Conservation (phyloP, 37 sponge, comb jelly and placozoan genomes). For the Aplysina aerophoba region DNA sequence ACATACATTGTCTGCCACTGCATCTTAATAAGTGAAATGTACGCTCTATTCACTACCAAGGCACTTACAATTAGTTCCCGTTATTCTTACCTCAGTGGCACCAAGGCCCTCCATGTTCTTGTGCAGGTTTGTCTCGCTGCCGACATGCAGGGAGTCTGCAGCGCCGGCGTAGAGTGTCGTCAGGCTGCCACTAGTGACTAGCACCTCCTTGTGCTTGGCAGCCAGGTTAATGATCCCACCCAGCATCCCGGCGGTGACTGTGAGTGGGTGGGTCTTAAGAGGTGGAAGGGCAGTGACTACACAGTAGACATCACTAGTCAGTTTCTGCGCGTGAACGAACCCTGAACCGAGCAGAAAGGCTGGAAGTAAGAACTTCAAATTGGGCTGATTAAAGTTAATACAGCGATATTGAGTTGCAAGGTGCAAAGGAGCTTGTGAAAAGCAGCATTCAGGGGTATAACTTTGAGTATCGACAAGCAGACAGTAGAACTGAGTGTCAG, state of each 20-base stretch:
- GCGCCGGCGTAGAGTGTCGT: constrained; percentile 16
- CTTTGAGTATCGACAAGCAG: not conserved
- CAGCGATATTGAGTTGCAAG: constrained; percentile 10
- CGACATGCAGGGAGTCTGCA: constrained; percentile 10
- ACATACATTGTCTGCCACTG: too few relatives aligned
- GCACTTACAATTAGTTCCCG: too few relatives aligned
- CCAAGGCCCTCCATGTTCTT: not conserved
- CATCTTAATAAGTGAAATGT: too few relatives aligned
- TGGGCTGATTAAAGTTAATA: not conserved
- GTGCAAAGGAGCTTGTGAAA: not conserved
- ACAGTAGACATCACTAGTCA: not conserved
- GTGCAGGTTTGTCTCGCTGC: constrained; percentile 23
- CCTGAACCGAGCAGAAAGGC: not conserved
- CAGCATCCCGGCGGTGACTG: not conserved
- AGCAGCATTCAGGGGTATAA: not conserved
- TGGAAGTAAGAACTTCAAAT: not conserved
- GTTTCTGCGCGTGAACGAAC: not conserved
- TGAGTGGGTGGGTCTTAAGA: not conserved
- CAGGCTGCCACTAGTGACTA: constrained; percentile 1
- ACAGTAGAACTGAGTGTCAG: not conserved
- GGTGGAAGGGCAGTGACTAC: not conserved
- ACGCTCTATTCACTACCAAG: too few relatives aligned
- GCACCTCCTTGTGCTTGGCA: constrained; percentile 17
- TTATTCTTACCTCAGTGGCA: too few relatives aligned
- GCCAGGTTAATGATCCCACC: constrained; percentile 6